Evolutionary conservation across 2,888 invertebrate genomes (phyloP).

Genomic region (Galerucella calmariensis): DNA sequence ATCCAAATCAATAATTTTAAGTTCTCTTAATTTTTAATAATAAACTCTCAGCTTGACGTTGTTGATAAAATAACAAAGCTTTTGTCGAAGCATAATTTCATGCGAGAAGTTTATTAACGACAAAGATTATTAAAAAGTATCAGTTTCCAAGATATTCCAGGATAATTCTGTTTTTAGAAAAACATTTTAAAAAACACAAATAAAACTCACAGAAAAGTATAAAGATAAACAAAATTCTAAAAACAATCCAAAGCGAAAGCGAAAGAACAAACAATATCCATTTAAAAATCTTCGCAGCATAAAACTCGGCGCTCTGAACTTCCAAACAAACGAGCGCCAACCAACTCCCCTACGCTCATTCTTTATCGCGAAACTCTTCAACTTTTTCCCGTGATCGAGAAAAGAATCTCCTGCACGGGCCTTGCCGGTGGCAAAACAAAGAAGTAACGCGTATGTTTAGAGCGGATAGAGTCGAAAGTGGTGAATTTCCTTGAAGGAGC

Average conservation of each 20-base stretch:
- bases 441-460: conserved; percentile 48
- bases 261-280: conserved; percentile 40
- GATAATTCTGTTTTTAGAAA: background rate
- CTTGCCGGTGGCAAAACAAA: conserved; percentile 49
- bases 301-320: conserved; percentile 37
- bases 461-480: conserved; percentile 56
- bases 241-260: conserved; percentile 27
- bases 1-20: no score
- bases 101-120: no score
- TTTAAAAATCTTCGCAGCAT: conserved; percentile 40
- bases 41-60: no score
- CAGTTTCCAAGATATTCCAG: background rate
- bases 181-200: conserved; percentile 9
- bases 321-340: conserved; percentile 33
- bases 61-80: no score
- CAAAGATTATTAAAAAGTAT: background rate
- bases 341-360: conserved; percentile 39
- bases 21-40: no score
- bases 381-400: conserved; percentile 47
- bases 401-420: conserved; percentile 46
- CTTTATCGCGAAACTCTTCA: conserved; percentile 45
- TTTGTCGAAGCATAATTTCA: no score
- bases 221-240: conserved; percentile 33
- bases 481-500: conserved; percentile 61
- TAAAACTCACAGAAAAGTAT: conserved; percentile 14